A percentile compares a stretch with the other conserved stretches of the same genome.
phyloP scores from a whole-genome alignment of 1,140 invertebrate genomes.

The Anadara kagoshimensis region DNA sequence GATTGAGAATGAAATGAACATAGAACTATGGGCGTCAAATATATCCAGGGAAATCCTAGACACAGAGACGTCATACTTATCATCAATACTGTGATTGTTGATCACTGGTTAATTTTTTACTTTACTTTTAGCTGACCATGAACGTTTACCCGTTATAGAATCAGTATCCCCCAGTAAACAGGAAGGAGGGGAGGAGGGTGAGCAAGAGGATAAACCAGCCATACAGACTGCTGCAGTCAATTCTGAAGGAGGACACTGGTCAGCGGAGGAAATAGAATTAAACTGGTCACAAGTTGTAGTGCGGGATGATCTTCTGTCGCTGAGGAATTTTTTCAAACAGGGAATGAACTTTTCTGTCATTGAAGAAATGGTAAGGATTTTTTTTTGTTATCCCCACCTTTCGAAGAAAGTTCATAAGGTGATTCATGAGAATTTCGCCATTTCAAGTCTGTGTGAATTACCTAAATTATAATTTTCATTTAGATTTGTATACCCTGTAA shows the following conservation, averaged over 20 bases:
- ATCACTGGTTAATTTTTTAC: too few species aligned
- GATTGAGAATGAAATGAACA: too few species aligned
- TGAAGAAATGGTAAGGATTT: constrained; percentile 64
- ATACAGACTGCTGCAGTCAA: constrained; percentile 52
- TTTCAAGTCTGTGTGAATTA: too few species aligned
- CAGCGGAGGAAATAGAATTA: constrained; percentile 62
- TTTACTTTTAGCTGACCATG: constrained; percentile 14
- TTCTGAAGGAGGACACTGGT: constrained; percentile 52
- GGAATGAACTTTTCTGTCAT: constrained; percentile 67
- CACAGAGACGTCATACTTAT: too few species aligned
- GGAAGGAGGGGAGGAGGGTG: constrained; percentile 11
- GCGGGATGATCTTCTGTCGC: constrained; percentile 61
- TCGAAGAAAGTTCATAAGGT: too few species aligned
- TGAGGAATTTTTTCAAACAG: constrained; percentile 69
- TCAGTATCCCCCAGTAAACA: neutral
- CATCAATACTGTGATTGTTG: too few species aligned
- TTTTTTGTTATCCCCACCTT: too few species aligned
- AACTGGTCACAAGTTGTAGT: constrained; percentile 58
- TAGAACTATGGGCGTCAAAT: too few species aligned
- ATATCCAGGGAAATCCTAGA: too few species aligned
- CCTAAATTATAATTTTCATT: too few species aligned
- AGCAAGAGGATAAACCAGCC: neutral
- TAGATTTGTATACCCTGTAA: too few species aligned
- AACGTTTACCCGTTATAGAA: constrained; percentile 1
- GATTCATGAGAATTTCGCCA: too few species aligned